phyloP scores from a whole-genome alignment of 2,797 vertebrate species.

The Toxotes lorentzi region DNA sequence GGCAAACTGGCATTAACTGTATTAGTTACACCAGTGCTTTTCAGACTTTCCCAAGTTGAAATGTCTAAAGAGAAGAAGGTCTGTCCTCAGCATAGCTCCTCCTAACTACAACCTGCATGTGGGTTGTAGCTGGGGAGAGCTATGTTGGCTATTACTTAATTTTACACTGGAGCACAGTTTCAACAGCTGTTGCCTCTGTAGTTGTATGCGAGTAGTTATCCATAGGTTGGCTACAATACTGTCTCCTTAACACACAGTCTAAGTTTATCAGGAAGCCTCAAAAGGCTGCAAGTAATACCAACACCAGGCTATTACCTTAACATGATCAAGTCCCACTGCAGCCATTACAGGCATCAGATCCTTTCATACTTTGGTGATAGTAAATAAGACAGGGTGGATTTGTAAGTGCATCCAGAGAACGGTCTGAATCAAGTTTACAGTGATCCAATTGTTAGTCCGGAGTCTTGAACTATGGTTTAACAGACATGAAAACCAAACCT shows the following conservation, averaged over 20 bases:
- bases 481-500: conserved; percentile 9
- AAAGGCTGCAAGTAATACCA: conserved; percentile 39
- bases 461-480: neutral
- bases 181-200: conserved; percentile 11
- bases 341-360: conserved; percentile 20
- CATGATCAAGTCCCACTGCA: conserved; percentile 34
- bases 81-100: neutral
- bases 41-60: conserved; percentile 9
- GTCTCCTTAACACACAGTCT: conserved; percentile 31
- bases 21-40: neutral
- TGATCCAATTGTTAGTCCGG: neutral
- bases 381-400: conserved; percentile 21
- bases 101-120: neutral
- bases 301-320: conserved; percentile 32
- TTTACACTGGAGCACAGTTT: conserved; percentile 8
- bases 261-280: conserved; percentile 31
- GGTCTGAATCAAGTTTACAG: conserved; percentile 17
- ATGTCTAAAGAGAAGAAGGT: neutral
- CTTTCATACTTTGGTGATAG: conserved; percentile 1
- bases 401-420: conserved; percentile 13
- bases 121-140: conserved; percentile 8
- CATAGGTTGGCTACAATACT: conserved; percentile 5
- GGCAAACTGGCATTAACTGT: neutral
- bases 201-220: neutral
- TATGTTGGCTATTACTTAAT: conserved; percentile 9